These are phyloP conservation scores for Cistogaster globosa DNA, from an alignment of 2,888 invertebrate genomes.

Conservation along the genomic window DNA sequence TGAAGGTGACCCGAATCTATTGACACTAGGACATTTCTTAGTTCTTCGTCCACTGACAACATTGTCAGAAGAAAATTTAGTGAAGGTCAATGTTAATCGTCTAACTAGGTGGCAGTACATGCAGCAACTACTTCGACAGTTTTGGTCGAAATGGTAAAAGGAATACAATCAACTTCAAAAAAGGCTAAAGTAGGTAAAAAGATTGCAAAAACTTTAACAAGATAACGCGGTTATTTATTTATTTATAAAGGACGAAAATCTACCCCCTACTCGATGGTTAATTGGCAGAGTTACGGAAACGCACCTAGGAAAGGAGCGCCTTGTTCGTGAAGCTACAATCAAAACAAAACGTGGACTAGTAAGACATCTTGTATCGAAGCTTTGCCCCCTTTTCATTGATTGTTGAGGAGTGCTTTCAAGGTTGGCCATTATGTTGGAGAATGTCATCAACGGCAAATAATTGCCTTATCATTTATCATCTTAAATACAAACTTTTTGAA, in stretches of 20 bases:
- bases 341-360: conserved; percentile 19
- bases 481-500: no score
- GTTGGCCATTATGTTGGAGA: no score
- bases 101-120: conserved; percentile 60
- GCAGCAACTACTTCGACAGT: conserved; percentile 58
- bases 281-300: conserved; percentile 41
- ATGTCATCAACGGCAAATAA: no score
- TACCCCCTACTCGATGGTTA: conserved; percentile 40
- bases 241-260: conserved; percentile 57
- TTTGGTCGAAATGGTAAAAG: conserved; percentile 47
- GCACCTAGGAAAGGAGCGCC: conserved; percentile 42
- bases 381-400: conserved; percentile 28
- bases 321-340: conserved; percentile 37
- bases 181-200: conserved; percentile 55
- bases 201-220: conserved; percentile 42
- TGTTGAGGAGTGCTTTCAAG: conserved; percentile 2
- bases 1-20: conserved; percentile 68
- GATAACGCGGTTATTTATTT: conserved; percentile 54
- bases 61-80: conserved; percentile 41
- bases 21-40: conserved; percentile 72
- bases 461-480: no score
- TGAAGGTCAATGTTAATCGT: conserved; percentile 27
- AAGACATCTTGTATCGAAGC: conserved; percentile 41
- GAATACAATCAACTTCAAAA: conserved; percentile 58
- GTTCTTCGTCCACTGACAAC: conserved; percentile 41